Percentiles rank a stretch among this genome's conserved stretches.
phyloP scores from a whole-genome alignment of 2,888 invertebrate genomes.

The Ophion costatus region DNA sequence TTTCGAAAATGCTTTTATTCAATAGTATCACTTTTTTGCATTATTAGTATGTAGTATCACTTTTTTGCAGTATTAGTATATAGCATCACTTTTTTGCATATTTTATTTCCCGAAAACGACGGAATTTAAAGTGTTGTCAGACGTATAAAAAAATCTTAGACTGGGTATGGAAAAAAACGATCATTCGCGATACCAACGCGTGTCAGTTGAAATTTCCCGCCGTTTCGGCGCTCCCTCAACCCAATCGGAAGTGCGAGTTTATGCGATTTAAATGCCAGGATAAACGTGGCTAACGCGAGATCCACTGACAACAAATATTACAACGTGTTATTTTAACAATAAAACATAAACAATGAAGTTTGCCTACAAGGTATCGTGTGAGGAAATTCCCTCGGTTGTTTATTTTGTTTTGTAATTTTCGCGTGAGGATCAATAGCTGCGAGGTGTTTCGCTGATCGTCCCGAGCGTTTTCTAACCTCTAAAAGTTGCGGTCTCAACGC shows the following conservation, averaged over 20 bases:
- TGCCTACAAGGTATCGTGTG: conserved; percentile 84
- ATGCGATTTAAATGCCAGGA: conserved; percentile 64
- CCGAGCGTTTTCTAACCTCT: conserved; percentile 52
- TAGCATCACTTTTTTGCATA: too few species aligned
- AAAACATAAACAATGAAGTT: conserved; percentile 84
- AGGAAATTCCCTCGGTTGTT: conserved; percentile 11
- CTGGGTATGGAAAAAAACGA: background rate
- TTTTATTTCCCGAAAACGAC: too few species aligned
- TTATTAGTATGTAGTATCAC: too few species aligned
- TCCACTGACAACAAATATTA: conserved; percentile 56
- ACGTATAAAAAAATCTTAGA: background rate
- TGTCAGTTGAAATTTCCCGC: conserved; percentile 49
- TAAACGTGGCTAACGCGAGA: conserved; percentile 65
- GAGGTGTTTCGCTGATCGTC: background rate
- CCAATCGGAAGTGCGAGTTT: conserved; percentile 68
- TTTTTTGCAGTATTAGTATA: too few species aligned
- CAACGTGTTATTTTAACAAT: conserved; percentile 61
- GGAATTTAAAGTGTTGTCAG: too few species aligned
- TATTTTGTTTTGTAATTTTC: background rate
- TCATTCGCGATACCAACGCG: background rate
- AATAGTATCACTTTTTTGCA: too few species aligned
- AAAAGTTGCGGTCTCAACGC: background rate
- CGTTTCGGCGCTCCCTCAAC: conserved; percentile 27
- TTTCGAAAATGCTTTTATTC: too few species aligned
- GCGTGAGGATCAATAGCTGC: background rate